Evolutionary conservation across 2,797 vertebrate species (phyloP).

Genomic region (Lates japonicus): DNA sequence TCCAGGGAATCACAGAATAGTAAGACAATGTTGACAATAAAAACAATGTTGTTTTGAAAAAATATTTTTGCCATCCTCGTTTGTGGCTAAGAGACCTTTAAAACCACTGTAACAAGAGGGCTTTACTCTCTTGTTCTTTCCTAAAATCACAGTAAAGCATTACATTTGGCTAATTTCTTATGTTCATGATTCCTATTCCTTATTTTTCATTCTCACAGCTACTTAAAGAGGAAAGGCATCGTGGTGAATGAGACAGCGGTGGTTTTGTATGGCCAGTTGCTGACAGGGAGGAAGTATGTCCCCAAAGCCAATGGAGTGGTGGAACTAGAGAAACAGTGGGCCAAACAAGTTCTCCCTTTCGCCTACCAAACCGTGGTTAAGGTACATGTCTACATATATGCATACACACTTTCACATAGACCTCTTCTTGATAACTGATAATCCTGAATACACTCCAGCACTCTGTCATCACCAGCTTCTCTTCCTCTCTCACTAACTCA

Average conservation of each 20-base stretch:
- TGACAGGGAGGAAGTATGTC: conserved; percentile 93
- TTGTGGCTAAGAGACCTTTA: neutral
- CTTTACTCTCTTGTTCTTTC: neutral
- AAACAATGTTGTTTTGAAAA: neutral
- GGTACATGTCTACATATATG: conserved; percentile 78
- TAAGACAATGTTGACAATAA: no score
- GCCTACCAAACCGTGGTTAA: conserved; percentile 94
- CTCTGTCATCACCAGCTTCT: neutral
- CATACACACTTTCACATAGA: no score
- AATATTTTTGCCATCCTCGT: neutral
- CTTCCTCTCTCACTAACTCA: conserved; percentile 1
- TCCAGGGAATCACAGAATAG: conserved; percentile 94
- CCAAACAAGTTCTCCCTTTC: conserved; percentile 94
- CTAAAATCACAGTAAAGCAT: neutral
- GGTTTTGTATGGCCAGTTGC: conserved; percentile 92
- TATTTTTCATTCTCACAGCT: conserved; percentile 80
- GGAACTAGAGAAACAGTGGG: conserved; percentile 96
- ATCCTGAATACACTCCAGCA: neutral
- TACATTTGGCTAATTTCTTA: neutral
- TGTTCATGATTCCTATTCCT: neutral
- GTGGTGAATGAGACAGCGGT: conserved; percentile 90
- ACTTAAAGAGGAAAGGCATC: conserved; percentile 94
- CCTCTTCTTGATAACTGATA: no score
- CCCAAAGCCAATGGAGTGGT: conserved; percentile 91
- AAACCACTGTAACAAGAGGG: neutral